Percentiles rank a stretch among this genome's conserved stretches.
Conservation (phyloP, 1,140 invertebrate species). For the Chrysomallon squamiferum region DNA sequence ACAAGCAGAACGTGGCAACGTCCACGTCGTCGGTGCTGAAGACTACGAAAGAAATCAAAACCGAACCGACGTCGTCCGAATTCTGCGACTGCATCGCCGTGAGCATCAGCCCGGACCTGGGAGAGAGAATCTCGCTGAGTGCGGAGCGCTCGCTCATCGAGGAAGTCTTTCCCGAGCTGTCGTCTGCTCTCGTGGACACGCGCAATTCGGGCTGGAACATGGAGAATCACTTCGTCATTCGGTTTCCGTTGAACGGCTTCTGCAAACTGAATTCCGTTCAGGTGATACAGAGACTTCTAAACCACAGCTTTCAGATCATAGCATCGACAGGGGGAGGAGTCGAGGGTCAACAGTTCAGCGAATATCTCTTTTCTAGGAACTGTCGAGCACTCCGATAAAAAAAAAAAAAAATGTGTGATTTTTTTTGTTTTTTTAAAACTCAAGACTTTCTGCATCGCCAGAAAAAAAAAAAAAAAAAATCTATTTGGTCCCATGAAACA, state of each 20-base stretch:
- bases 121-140: conserved; percentile 85
- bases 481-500: no score
- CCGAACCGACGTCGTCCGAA: conserved; percentile 8
- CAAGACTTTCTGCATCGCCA: no score
- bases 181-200: conserved; percentile 82
- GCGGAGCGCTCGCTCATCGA: conserved; percentile 81
- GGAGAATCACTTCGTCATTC: conserved; percentile 83
- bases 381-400: conserved; percentile 27
- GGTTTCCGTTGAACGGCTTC: conserved; percentile 91
- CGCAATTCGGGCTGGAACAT: conserved; percentile 83
- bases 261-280: conserved; percentile 91
- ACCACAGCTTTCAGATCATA: conserved; percentile 80
- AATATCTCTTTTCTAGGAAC: conserved; percentile 77
- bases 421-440: no score
- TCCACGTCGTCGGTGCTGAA: background rate
- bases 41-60: conserved; percentile 23
- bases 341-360: conserved; percentile 90
- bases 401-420: no score
- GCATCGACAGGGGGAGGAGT: conserved; percentile 88
- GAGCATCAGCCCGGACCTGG: conserved; percentile 87
- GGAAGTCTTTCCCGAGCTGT: conserved; percentile 85
- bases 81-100: conserved; percentile 79
- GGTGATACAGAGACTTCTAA: conserved; percentile 86
- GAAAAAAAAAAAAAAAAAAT: no score
- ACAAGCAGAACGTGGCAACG: conserved; percentile 63